Percentiles rank a stretch among this genome's conserved stretches.
Evolutionary conservation across 2,797 vertebrate species (phyloP).

Genomic region (Pseudochaenichthys georgianus): DNA sequence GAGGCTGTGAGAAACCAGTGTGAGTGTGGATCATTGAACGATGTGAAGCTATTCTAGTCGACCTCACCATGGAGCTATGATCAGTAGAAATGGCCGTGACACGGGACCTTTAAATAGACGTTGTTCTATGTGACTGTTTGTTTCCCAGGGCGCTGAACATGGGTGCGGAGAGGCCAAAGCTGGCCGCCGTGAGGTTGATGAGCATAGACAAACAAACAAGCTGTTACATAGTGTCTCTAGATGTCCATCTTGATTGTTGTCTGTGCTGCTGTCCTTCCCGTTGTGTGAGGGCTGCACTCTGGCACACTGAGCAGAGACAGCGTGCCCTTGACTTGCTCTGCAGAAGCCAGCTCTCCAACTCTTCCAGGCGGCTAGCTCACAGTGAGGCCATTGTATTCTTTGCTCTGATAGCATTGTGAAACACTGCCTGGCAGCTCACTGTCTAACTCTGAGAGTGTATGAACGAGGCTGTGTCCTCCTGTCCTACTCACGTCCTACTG

Average conservation of each 20-base stretch:
- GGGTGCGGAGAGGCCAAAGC: no score
- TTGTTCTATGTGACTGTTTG: no score
- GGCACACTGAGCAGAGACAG: not conserved
- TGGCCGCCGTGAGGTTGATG: no score
- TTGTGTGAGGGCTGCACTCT: not conserved
- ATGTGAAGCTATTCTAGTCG: no score
- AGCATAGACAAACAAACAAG: not conserved
- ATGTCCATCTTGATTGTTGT: not conserved
- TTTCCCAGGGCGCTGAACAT: no score
- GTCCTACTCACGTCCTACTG: constrained; percentile 15
- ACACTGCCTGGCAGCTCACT: constrained; percentile 43
- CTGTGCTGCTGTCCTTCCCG: constrained; percentile 12
- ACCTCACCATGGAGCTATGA: no score
- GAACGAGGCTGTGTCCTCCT: constrained; percentile 53
- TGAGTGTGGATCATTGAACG: no score
- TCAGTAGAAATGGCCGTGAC: no score
- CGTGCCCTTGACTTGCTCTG: constrained; percentile 50
- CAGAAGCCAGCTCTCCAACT: constrained; percentile 14
- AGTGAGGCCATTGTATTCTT: constrained; percentile 56
- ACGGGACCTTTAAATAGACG: no score
- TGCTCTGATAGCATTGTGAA: constrained; percentile 40
- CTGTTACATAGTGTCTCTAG: not conserved
- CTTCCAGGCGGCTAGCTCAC: constrained; percentile 25
- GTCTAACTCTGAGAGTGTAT: constrained; percentile 28
- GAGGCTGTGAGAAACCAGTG: no score